Evolutionary conservation across 2,888 invertebrate species (phyloP), one percentile per base, ranked within the genome.

Genomic region (Apotomis turbidana): DNA sequence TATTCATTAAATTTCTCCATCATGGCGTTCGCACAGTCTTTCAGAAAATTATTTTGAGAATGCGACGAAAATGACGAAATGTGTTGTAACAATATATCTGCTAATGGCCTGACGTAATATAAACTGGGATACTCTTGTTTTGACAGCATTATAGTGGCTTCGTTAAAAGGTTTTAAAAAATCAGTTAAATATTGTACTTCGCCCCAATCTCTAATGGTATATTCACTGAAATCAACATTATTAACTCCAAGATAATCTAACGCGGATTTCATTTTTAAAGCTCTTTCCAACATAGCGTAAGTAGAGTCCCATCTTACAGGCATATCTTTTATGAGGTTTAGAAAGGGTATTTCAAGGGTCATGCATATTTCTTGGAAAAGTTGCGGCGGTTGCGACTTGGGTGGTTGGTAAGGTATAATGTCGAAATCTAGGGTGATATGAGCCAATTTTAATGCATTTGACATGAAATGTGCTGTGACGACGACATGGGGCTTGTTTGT

Each of bases 401-500:
- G n/a, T n/a, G n/a, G n/a, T n/a, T n/a, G 68, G 69, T 69, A 68
- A 38, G 68, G 68, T 68, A 71, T 68, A 51, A 74, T 62, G 57
- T 74, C 68, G 58, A 74, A 74, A 58, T 74, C 68, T 57, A 71
- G 61, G 36, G 51, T 64, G 10, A 71, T 46, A 55, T 64, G 67
- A 62, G 44, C 57, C 62, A 62, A 52, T 44, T 51, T 59, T 54
- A 49, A 15, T 13, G 38, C 60, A 61, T 73, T 66, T 44, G 54
- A 49, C 46, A 66, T 52, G 57, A 71, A 74, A 52, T 71, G 74
- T 64, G 74, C 73, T 46, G 71, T 71, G 27, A 69, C 64, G 51
- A 71, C 71, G 54, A 74, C 64, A 51, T 74, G 70, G 12, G 74
- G 74, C 69, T 74, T 74, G 59, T 74, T 74, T 52, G 71, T 69